These are phyloP conservation scores for Metaphire vulgaris DNA, from an alignment of 1,140 invertebrate species.

Conservation along the genomic window DNA sequence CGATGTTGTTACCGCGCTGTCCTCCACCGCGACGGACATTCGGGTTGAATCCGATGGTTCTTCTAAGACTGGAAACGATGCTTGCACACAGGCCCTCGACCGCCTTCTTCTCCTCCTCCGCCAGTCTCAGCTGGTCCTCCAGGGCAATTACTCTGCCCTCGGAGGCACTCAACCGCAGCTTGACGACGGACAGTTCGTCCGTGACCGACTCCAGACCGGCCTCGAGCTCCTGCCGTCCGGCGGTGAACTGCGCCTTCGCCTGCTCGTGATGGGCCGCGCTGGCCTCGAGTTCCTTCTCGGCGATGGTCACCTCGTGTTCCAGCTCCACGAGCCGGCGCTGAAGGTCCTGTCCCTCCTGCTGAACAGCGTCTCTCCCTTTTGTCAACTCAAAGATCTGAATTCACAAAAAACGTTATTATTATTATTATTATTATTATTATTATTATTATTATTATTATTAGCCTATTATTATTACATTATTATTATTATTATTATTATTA, in stretches of 20 bases:
- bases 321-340: constrained; percentile 50
- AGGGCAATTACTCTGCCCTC: constrained; percentile 76
- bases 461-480: too few relatives aligned
- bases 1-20: too few relatives aligned
- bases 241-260: not conserved
- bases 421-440: not conserved
- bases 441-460: too few relatives aligned
- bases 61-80: constrained; percentile 68
- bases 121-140: constrained; percentile 67
- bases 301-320: constrained; percentile 39
- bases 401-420: too few relatives aligned
- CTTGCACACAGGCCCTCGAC: constrained; percentile 60
- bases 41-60: constrained; percentile 63
- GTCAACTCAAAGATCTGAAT: constrained; percentile 74
- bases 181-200: constrained; percentile 64
- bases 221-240: constrained; percentile 75
- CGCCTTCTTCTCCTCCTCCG: constrained; percentile 70
- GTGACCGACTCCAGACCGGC: constrained; percentile 76
- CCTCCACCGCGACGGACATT: too few relatives aligned
- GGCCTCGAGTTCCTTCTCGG: not conserved
- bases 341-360: constrained; percentile 50
- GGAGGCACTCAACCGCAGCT: constrained; percentile 68
- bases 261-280: not conserved
- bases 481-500: too few relatives aligned
- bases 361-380: constrained; percentile 60